Evolutionary conservation across 2,797 vertebrate genomes (phyloP), one percentile per base, ranked within the genome.

Genomic region (Lithobates sylvaticus): DNA sequence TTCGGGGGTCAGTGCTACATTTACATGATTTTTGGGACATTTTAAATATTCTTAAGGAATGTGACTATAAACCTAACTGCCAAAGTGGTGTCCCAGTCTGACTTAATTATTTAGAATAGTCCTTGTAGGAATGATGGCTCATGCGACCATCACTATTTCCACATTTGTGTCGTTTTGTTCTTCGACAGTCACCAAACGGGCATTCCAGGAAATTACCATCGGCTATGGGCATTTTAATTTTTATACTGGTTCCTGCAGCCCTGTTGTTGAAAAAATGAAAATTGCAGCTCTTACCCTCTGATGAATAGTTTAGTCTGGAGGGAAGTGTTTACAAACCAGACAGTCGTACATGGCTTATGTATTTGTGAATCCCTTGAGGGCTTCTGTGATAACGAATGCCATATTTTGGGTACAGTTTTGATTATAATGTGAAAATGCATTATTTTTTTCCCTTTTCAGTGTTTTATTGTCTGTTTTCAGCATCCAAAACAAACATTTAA

Each of bases 351-450:
- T 10, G 10, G 23, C 12, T 65, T n/a, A 26, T 65, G n/a, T 10
- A 26, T 65, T n/a, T 65, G 61, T 65, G n/a, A 65, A 65, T 65
- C 61, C 61, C n/a, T 12, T n/a, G 61, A 65, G 61, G 61, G 65
- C 3, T 29, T 29, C 2, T 27, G 65, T 67, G 10, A 26, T 67
- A 67, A 67, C 29, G 65, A 67, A 67, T 67, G 65, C 65, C 65
- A 67, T 67, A 67, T 29, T 29, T 26, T 29, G 10, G 27, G 27
- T 26, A 26, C 9, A 67, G n/a, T 67, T 18, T 29, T 67, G n/a
- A 67, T 67, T 27, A 27, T 67, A 10, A 67, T 15, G 27, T 61
- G 54, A 61, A 61, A 61, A 61, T 61, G 7, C 21, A 61, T 8
- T 2, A 61, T 61, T 61, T 54, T 54, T 18, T 54, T 2, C 16